These are phyloP conservation scores for Rhyacophila brunnea DNA, from an alignment of 1,140 invertebrate species.

Conservation along the genomic window DNA sequence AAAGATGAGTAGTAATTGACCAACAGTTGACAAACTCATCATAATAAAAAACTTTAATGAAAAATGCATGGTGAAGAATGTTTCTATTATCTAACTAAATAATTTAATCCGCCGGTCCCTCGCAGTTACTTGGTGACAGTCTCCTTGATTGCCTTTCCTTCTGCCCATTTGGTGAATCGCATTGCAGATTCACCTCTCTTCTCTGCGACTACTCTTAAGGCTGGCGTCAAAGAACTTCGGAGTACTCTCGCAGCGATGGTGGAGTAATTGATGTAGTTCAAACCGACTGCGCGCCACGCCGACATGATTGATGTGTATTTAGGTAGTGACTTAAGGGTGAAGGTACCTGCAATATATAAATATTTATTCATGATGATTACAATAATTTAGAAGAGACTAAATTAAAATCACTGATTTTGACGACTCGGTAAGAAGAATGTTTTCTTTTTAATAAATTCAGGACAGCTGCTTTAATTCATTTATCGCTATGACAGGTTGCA, in stretches of 20 bases:
- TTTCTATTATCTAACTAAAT: not conserved
- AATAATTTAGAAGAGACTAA: not conserved
- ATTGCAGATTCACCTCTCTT: constrained; percentile 74
- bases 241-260: constrained; percentile 82
- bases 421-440: no score
- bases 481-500: no score
- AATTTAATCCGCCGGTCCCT: not conserved
- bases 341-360: not conserved
- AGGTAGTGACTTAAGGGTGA: not conserved
- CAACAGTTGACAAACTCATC: no score
- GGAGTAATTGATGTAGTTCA: constrained; percentile 84
- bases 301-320: constrained; percentile 21
- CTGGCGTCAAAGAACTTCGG: constrained; percentile 73
- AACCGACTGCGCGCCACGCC: constrained; percentile 26
- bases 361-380: not conserved
- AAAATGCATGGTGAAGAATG: no score
- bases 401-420: no score
- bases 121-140: not conserved
- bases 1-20: no score
- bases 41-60: no score
- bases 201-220: constrained; percentile 68
- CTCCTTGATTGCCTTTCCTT: constrained; percentile 67
- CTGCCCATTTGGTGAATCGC: constrained; percentile 81
- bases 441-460: no score
- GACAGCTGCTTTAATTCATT: no score